Evolutionary conservation across 2,888 invertebrate species (phyloP), one percentile per base, ranked within the genome.

Genomic region (Nephrocerus scutellatus): DNA sequence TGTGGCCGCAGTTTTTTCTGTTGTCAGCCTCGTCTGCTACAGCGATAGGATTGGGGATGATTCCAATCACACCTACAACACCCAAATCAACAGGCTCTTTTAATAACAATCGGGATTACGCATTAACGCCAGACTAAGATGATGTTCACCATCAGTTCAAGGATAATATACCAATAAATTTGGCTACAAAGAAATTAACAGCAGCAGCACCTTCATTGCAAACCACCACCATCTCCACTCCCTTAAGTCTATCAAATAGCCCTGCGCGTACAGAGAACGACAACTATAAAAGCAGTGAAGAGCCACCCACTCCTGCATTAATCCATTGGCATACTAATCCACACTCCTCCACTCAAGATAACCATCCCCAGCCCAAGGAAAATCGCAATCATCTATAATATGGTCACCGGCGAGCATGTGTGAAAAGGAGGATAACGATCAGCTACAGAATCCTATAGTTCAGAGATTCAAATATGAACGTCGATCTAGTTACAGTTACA

Each of bases 391-490:
- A 16, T 73, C 79, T 54, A 75, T 63, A 9, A 84, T 90, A 54
- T 90, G 90, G 90, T 90, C 90, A 9, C 90, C 90, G 2, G 90
- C 86, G 2, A 86, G 85, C 47, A 79, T 86, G 42, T 88, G 89
- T 62, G 90, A 90, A 63, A 80, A 84, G 53, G 48, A 46, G n/a
- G n/a, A n/a, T n/a, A n/a, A n/a, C n/a, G n/a, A n/a, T n/a, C n/a
- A n/a, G n/a, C n/a, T n/a, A n/a, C n/a, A n/a, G n/a, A n/a, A 67
- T 54, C 68, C 63, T 6, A 62, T 65, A 41, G 67, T 57, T 24
- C 59, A 63, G 24, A 67, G 66, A 36, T 66, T 68, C 32, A 65
- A 65, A 48, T 68, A 68, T 36, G 61, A 63, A 21, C 55, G 68
- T 2, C 54, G 64, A 10, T 51, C 59, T 5, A 54, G 50, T 8